phyloP scores from a whole-genome alignment of 2,888 invertebrate species.

The Drosophila falleni region DNA sequence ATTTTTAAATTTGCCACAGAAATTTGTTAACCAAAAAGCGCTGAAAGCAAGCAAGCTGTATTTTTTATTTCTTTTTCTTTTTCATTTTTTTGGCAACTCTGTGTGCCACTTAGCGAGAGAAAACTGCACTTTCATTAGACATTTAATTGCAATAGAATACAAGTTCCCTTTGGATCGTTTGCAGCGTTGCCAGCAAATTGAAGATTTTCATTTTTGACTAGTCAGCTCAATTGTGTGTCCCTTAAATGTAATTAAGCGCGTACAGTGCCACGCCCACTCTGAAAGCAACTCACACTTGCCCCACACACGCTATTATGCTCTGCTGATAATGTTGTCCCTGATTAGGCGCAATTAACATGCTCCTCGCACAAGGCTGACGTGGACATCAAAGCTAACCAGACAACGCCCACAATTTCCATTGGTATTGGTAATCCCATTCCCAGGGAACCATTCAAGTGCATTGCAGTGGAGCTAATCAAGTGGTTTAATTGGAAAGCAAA shows the following conservation, averaged over 20 bases:
- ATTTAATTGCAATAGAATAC: slow-evolving; percentile 48
- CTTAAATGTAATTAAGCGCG: slow-evolving; percentile 67
- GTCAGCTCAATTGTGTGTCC: slow-evolving; percentile 54
- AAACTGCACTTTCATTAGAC: slow-evolving; percentile 37
- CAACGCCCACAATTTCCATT: slow-evolving; percentile 43
- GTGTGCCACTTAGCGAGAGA: slow-evolving; percentile 11
- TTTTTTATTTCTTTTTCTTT: background rate
- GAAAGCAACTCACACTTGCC: background rate
- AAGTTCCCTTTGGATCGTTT: slow-evolving; percentile 3
- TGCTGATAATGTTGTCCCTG: slow-evolving; percentile 58
- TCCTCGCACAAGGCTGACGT: slow-evolving; percentile 66
- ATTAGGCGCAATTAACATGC: slow-evolving; percentile 77
- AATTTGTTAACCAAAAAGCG: slow-evolving; percentile 61
- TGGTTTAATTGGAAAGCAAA: slow-evolving; percentile 81
- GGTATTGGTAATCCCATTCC: slow-evolving; percentile 1
- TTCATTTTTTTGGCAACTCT: background rate
- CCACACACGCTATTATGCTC: background rate
- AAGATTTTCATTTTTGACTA: slow-evolving; percentile 46
- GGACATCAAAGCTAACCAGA: slow-evolving; percentile 40
- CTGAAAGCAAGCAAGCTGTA: slow-evolving; percentile 46
- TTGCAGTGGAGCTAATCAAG: slow-evolving; percentile 69
- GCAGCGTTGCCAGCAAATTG: slow-evolving; percentile 28
- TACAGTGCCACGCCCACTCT: slow-evolving; percentile 51
- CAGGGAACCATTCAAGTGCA: slow-evolving; percentile 16
- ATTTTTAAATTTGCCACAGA: slow-evolving; percentile 63